phyloP scores from a whole-genome alignment of 2,888 invertebrate genomes.

The Apocheima hispidaria region DNA sequence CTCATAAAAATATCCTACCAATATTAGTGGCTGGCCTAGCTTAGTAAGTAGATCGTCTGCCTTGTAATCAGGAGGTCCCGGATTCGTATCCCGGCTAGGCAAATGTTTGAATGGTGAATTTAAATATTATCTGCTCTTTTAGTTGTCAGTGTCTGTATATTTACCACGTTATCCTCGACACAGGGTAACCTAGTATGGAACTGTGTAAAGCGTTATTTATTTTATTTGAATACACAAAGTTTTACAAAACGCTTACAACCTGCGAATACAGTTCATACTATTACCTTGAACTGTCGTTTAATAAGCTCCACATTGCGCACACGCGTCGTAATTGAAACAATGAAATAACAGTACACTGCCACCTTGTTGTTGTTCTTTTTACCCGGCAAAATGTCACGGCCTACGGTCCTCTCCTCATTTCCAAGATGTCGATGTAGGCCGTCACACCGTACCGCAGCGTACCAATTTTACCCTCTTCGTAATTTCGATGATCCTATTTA shows the following conservation, averaged over 20 bases:
- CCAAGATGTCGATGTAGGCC: slow-evolving; percentile 46
- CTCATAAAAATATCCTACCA: not conserved
- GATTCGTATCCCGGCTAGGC: no score
- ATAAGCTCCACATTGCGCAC: slow-evolving; percentile 23
- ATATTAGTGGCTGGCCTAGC: no score
- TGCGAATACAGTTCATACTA: slow-evolving; percentile 24
- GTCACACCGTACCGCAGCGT: slow-evolving; percentile 46
- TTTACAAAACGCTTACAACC: not conserved
- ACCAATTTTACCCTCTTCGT: not conserved
- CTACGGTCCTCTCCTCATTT: slow-evolving; percentile 51
- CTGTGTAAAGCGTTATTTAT: no score
- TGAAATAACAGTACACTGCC: slow-evolving; percentile 45
- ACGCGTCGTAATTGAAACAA: slow-evolving; percentile 42
- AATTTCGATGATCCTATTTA: no score
- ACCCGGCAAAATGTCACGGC: slow-evolving; percentile 69
- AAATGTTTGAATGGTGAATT: no score
- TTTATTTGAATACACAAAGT: not conserved
- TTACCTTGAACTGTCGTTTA: slow-evolving; percentile 32
- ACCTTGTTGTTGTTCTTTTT: slow-evolving; percentile 48
- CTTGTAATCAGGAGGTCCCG: no score
- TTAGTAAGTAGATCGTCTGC: no score
- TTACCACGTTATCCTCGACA: no score
- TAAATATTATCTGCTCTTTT: no score
- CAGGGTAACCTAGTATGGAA: no score
- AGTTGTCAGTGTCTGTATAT: no score